phyloP scores from a whole-genome alignment of 2,113 vertebrate species.

The Chaetops frenatus region DNA sequence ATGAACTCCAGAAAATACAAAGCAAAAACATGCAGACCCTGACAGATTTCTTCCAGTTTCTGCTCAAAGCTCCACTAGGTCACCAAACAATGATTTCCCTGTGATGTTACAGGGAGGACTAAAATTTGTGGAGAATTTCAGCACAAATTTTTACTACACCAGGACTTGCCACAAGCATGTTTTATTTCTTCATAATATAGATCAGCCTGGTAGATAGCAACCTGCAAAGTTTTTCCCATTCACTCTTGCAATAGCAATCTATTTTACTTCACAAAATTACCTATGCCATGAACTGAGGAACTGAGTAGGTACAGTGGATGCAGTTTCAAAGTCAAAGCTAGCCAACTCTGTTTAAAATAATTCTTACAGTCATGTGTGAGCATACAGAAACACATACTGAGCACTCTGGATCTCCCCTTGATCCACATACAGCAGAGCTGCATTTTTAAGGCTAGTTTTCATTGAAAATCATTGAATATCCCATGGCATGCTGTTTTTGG shows the following conservation, averaged over 20 bases:
- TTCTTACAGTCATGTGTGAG: neutral
- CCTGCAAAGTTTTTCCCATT: neutral
- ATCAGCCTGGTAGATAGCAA: neutral
- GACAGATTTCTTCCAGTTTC: neutral
- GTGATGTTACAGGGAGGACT: neutral
- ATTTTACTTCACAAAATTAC: neutral
- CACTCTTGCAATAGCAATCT: neutral
- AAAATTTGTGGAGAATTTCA: neutral
- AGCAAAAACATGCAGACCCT: neutral
- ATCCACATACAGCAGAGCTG: rapidly evolving
- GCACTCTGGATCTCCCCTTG: neutral
- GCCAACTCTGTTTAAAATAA: neutral
- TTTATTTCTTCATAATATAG: neutral
- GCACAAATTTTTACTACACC: neutral
- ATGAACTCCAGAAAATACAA: neutral
- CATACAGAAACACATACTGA: neutral
- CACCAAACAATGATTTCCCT: neutral
- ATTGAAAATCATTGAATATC: neutral
- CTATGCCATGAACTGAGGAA: rapidly evolving
- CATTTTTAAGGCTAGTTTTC: neutral
- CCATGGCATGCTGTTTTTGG: neutral
- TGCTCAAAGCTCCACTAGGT: neutral
- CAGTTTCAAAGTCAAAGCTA: neutral
- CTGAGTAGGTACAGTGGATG: rapidly evolving
- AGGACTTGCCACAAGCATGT: neutral